These are phyloP conservation scores for Seriola quinqueradiata DNA, from an alignment of 2,113 vertebrate genomes.

Conservation along the genomic window DNA sequence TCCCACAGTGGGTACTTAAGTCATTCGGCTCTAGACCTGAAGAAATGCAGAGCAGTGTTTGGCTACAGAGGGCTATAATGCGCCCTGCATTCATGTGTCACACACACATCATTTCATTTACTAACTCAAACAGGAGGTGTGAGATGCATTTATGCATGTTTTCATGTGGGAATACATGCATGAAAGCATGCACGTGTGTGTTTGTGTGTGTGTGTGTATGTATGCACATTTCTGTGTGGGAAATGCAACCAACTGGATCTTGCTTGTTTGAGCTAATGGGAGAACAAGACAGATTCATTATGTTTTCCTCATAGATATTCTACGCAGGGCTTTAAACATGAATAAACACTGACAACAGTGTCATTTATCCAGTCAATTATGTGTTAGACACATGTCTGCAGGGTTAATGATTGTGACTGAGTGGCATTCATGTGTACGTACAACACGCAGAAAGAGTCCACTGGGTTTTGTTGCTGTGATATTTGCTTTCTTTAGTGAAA, in stretches of 20 bases:
- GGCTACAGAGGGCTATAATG: slow-evolving; percentile 14
- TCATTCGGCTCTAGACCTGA: slow-evolving; percentile 42
- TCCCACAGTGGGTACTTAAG: slow-evolving; percentile 38
- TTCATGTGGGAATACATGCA: slow-evolving; percentile 9
- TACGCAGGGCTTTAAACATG: slow-evolving; percentile 37
- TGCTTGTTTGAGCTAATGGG: slow-evolving; percentile 44
- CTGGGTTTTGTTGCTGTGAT: slow-evolving; percentile 21
- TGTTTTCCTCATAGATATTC: slow-evolving; percentile 49
- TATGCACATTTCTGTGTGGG: slow-evolving; percentile 8
- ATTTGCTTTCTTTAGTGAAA: slow-evolving; percentile 30
- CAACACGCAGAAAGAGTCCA: neutral
- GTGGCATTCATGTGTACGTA: slow-evolving; percentile 26
- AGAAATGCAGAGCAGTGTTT: slow-evolving; percentile 31
- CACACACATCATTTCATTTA: slow-evolving; percentile 33
- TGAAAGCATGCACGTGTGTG: neutral
- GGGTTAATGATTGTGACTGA: slow-evolving; percentile 35
- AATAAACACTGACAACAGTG: slow-evolving; percentile 56
- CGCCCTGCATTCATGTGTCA: slow-evolving; percentile 22
- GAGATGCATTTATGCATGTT: slow-evolving; percentile 15
- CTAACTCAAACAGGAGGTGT: slow-evolving; percentile 14
- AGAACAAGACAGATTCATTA: slow-evolving; percentile 56
- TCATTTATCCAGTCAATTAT: slow-evolving; percentile 57
- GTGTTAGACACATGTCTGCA: slow-evolving; percentile 22
- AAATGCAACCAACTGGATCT: slow-evolving; percentile 52
- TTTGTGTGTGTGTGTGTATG: neutral